phyloP scores from a whole-genome alignment of 2,113 vertebrate species.

The Progne subis region DNA sequence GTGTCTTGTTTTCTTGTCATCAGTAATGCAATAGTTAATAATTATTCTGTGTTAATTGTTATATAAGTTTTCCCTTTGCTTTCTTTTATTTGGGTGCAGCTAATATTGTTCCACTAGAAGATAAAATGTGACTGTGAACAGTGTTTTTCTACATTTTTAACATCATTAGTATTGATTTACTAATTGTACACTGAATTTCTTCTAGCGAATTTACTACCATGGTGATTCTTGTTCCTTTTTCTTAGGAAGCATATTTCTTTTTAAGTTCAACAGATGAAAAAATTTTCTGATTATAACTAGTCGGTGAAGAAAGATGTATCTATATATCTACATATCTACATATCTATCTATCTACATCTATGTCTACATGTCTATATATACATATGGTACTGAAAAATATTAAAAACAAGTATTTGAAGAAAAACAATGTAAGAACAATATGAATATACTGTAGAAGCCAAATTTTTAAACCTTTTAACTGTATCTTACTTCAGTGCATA shows the following conservation, averaged over 20 bases:
- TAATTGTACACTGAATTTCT: background rate
- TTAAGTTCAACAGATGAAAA: background rate
- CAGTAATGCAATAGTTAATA: slow-evolving; percentile 2
- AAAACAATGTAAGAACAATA: background rate
- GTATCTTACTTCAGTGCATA: background rate
- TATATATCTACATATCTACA: background rate
- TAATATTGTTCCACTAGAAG: background rate
- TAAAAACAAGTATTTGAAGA: background rate
- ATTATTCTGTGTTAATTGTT: background rate
- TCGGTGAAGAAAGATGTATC: background rate
- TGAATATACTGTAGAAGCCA: background rate
- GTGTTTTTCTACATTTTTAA: background rate
- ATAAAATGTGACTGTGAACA: background rate
- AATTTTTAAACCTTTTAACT: background rate
- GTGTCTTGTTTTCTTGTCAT: background rate
- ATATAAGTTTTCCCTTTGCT: background rate
- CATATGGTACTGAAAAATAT: background rate
- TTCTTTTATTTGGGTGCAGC: background rate
- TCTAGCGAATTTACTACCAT: background rate
- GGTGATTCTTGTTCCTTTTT: background rate
- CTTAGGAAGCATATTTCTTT: background rate
- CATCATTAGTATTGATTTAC: background rate
- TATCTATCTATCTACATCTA: too few relatives aligned
- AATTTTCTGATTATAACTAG: background rate
- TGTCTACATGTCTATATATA: background rate